Evolutionary conservation across 2,113 vertebrate species (phyloP), one percentile per base, ranked within the genome.

Genomic region (Heterotilapia buettikoferi): DNA sequence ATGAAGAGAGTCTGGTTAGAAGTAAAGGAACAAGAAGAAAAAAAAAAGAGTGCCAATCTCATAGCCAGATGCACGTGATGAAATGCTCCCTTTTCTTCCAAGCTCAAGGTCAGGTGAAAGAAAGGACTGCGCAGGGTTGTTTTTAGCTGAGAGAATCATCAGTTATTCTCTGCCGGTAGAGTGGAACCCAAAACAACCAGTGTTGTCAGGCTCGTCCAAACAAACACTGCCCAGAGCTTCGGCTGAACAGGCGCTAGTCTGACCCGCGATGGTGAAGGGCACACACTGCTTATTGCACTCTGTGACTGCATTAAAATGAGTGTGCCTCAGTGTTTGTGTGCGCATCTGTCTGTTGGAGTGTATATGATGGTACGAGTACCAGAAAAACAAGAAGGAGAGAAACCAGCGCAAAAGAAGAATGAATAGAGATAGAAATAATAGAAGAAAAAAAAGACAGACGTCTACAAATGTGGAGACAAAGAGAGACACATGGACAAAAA

Each of bases 41-140:
- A 79, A 21, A 19, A 33, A 52, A 73, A n/a, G 2, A 56, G 59
- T 8, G 66, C 6, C 7, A 19, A 76, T 56, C 45, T 26, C 12
- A 56, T 19, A 83, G 66, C 5, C 16, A 21, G 50, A 73, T 43
- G 31, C 33, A 57, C 7, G 43, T 56, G 54, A 85, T 86, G 79
- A 89, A 82, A 86, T 61, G 56, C n/a, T 79, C 14, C 12, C 33
- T 19, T 85, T 59, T 86, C 31, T 86, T 91, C 8, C 33, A 89
- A 78, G 89, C 83, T 61, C 38, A 78, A 90, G 83, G 82, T 86
- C 82, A 83, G 90, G 84, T 81, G 73, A 59, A 73, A 84, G 53
- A 82, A 79, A 85, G 53, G 11, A 53, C 13, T 6, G n/a, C 0
- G 52, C 21, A 36, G 14, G 68, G 78, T 47, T 43, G 57, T 83